phyloP scores from a whole-genome alignment of 2,113 vertebrate genomes.

The Pagrus major region DNA sequence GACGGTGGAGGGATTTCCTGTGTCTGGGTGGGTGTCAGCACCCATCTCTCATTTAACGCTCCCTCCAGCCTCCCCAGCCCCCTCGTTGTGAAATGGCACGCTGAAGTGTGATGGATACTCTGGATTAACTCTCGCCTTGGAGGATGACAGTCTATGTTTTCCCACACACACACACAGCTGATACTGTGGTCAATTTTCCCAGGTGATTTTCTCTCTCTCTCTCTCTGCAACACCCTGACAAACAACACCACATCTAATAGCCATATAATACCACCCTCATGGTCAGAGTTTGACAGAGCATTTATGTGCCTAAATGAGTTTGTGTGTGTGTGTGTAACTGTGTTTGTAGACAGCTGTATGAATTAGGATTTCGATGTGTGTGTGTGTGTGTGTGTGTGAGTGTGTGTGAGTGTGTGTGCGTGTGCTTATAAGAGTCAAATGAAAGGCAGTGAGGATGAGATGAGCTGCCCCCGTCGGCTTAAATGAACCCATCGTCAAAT shows the following conservation, averaged over 20 bases:
- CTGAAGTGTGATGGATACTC: constrained; percentile 65
- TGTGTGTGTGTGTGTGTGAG: not conserved
- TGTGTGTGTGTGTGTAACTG: not conserved
- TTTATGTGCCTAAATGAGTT: constrained; percentile 13
- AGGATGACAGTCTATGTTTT: constrained; percentile 29
- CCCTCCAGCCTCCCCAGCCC: constrained; percentile 26
- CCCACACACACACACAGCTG: not conserved
- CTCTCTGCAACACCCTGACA: constrained; percentile 38
- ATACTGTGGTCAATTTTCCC: constrained; percentile 37
- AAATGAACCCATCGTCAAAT: constrained; percentile 55
- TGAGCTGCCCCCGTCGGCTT: constrained; percentile 29
- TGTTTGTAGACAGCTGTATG: constrained; percentile 39
- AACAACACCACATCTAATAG: constrained; percentile 62
- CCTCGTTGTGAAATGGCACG: constrained; percentile 14
- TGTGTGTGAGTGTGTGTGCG: not conserved
- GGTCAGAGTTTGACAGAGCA: constrained; percentile 19
- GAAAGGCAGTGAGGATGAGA: constrained; percentile 62
- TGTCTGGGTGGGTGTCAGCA: constrained; percentile 46
- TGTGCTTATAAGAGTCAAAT: constrained; percentile 46
- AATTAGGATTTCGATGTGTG: constrained; percentile 41
- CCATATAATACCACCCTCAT: constrained; percentile 51
- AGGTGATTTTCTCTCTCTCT: constrained; percentile 46
- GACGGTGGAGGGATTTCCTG: constrained; percentile 63
- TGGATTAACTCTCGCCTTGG: constrained; percentile 57
- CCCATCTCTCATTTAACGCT: constrained; percentile 54